A percentile compares a stretch with the other conserved stretches of the same genome.
These are phyloP conservation scores for Miichthys miiuy DNA, from an alignment of 2,797 vertebrate species.

Conservation along the genomic window DNA sequence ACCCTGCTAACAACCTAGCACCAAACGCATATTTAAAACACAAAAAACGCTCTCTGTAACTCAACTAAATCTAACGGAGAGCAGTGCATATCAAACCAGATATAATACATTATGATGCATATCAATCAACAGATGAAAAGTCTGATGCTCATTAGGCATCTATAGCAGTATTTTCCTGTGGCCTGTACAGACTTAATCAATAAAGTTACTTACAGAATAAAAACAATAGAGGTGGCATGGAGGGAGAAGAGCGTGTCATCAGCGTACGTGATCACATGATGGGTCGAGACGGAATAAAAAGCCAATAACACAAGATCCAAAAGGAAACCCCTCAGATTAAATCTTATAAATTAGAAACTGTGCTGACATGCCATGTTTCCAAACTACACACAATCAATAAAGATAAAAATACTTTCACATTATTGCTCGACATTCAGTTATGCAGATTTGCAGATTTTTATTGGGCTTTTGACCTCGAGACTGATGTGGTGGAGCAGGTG, in stretches of 20 bases:
- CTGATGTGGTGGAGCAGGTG: slow-evolving; percentile 66
- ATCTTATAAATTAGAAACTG: slow-evolving; percentile 89
- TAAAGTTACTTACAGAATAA: slow-evolving; percentile 86
- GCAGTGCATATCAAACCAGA: slow-evolving; percentile 89
- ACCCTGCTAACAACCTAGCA: slow-evolving; percentile 90
- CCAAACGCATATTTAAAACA: slow-evolving; percentile 91
- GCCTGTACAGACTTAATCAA: slow-evolving; percentile 87
- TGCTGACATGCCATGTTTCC: slow-evolving; percentile 89
- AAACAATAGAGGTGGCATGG: slow-evolving; percentile 81
- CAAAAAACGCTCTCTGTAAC: slow-evolving; percentile 87
- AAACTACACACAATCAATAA: slow-evolving; percentile 87
- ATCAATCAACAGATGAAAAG: slow-evolving; percentile 90
- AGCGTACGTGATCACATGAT: slow-evolving; percentile 87
- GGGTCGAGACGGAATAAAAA: slow-evolving; percentile 71
- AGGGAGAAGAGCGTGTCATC: slow-evolving; percentile 79
- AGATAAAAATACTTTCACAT: slow-evolving; percentile 85
- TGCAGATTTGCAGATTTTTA: slow-evolving; percentile 70
- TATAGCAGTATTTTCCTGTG: slow-evolving; percentile 87
- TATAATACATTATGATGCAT: slow-evolving; percentile 91
- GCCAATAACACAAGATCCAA: slow-evolving; percentile 32
- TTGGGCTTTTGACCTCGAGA: slow-evolving; percentile 88
- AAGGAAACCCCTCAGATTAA: slow-evolving; percentile 45
- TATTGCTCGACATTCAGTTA: slow-evolving; percentile 96
- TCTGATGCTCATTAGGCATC: slow-evolving; percentile 87
- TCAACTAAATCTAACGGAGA: slow-evolving; percentile 90